Evolutionary conservation across 2,113 vertebrate genomes (phyloP), one percentile per base, ranked within the genome.

Genomic region (Percina caprodes): DNA sequence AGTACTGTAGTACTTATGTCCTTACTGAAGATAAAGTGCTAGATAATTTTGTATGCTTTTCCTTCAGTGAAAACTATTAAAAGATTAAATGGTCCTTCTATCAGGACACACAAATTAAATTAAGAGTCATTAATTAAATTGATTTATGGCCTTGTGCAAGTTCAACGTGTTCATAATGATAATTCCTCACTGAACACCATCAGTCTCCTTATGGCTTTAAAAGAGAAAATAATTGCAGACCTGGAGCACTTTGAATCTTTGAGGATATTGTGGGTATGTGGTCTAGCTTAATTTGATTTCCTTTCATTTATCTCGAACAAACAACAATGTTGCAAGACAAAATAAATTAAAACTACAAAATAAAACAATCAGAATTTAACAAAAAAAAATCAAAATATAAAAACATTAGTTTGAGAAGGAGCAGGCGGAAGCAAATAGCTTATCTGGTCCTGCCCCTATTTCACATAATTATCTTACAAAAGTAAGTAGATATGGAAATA

Each of bases 41-140:
- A 16, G 13, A 48, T 75, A 1, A 79, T 77, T 71, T 58, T 46
- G 2, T 66, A 14, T 72, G 55, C 3, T 9, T 68, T 24, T 68
- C 19, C 30, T 21, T 33, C 66, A 75, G 39, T 56, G 26, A 35
- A 85, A 86, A 79, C n/a, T 24, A 23, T 70, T 56, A 8, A 45
- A 65, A 68, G 16, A 52, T 10, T 24, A 2, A n/a, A 73, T 13
- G 11, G 14, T 5, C 55, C 8, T 55, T 76, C 35, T 39, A 12
- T 56, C 69, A 71, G 18, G n/a, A 12, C 24, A 12, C 23, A 6
- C 2, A 51, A 46, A 72, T 79, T 69, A 14, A 74, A 85, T 76
- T 39, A 54, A 26, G 55, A 79, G 55, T 39, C 33, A 79, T 81
- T 80, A 2, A 56, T 85, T 79, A 61, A 46, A 42, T 16, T 71